phyloP scores from a whole-genome alignment of 2,113 vertebrate species.

The Orycteropus afer region DNA sequence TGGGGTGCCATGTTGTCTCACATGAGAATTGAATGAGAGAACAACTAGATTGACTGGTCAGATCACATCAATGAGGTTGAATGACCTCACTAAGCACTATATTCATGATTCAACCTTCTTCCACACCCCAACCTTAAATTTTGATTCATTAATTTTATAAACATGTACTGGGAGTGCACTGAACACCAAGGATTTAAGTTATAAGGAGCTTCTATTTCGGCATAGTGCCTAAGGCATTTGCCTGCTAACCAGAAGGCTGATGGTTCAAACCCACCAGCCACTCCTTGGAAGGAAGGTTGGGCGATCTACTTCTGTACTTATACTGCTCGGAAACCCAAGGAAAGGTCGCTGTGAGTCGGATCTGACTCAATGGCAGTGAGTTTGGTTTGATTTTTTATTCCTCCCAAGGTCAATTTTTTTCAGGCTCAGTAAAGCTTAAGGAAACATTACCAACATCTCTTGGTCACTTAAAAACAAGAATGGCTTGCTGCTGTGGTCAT shows the following conservation, averaged over 20 bases:
- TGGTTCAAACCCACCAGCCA: no score
- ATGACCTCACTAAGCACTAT: not conserved
- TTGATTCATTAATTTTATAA: not conserved
- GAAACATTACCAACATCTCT: not conserved
- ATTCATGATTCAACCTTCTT: not conserved
- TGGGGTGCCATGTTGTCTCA: not conserved
- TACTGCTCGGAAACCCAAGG: no score
- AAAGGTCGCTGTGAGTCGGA: no score
- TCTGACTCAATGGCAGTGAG: no score
- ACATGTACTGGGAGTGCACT: not conserved
- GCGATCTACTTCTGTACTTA: no score
- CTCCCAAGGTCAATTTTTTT: not conserved
- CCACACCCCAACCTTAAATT: not conserved
- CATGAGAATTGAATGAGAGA: not conserved
- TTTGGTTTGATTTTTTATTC: no score
- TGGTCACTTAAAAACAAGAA: not conserved
- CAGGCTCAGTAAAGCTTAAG: not conserved
- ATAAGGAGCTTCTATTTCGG: not conserved
- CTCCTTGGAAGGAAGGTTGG: no score
- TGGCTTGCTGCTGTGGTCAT: not conserved
- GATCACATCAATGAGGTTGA: not conserved
- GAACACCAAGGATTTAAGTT: not conserved
- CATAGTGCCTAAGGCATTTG: no score
- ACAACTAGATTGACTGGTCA: not conserved
- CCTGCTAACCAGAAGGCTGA: no score